Conservation (phyloP, 1,140 invertebrate species). For the Dinoponera quadriceps region DNA sequence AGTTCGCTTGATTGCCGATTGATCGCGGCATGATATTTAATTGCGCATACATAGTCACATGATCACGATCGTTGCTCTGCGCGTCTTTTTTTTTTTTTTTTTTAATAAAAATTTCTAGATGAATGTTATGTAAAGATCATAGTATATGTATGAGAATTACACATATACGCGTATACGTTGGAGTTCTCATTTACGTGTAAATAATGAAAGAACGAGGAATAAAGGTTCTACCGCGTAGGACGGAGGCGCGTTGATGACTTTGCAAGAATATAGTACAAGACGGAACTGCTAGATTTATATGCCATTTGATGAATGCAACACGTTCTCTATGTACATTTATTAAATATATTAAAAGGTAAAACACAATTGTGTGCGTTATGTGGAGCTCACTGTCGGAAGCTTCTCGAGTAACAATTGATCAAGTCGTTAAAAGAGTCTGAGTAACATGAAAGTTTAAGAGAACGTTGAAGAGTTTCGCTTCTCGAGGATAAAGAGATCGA, state of each 20-base stretch:
- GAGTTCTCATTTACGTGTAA: conserved; percentile 56
- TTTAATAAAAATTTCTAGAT: conserved; percentile 46
- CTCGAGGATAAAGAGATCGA: too few relatives aligned
- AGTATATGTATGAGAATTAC: conserved; percentile 50
- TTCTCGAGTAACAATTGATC: too few relatives aligned
- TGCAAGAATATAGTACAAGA: conserved; percentile 69
- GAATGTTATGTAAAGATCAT: conserved; percentile 61
- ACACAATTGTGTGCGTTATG: too few relatives aligned
- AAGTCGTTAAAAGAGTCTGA: too few relatives aligned
- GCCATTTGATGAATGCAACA: conserved; percentile 68
- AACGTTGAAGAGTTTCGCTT: too few relatives aligned
- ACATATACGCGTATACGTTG: conserved; percentile 1
- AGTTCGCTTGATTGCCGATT: conserved; percentile 18
- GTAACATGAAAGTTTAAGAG: too few relatives aligned
- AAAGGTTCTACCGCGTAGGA: conserved; percentile 7
- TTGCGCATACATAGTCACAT: conserved; percentile 22
- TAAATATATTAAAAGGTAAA: conserved; percentile 69
- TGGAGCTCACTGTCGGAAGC: too few relatives aligned
- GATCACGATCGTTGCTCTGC: conserved; percentile 9
- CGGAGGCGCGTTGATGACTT: conserved; percentile 54
- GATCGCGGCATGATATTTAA: conserved; percentile 47
- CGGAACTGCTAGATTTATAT: conserved; percentile 68
- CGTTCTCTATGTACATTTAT: conserved; percentile 70
- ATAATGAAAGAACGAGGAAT: conserved; percentile 55
- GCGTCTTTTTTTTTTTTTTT: conserved; percentile 45